Conservation (phyloP, 2,113 vertebrate genomes). For the Tyto alba region DNA sequence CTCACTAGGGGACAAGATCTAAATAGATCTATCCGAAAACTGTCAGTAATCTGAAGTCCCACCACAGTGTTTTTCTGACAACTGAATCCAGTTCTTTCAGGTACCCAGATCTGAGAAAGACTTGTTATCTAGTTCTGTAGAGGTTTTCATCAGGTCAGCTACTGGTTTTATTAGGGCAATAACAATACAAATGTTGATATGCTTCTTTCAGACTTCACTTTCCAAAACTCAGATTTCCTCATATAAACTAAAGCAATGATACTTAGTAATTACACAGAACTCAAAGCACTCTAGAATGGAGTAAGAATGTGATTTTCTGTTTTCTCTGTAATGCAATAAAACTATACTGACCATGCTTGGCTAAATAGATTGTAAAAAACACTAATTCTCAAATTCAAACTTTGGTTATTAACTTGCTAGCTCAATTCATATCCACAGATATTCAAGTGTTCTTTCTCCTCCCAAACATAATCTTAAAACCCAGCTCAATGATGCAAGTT, state of each 20-base stretch:
- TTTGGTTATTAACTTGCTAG: background rate
- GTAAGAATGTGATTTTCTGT: too few species aligned
- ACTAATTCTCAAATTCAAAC: background rate
- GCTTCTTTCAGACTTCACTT: background rate
- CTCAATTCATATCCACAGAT: background rate
- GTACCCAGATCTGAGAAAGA: background rate
- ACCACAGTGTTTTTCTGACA: background rate
- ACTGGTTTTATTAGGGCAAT: background rate
- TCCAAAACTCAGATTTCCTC: background rate
- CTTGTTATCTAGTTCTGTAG: background rate
- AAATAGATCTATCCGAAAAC: background rate
- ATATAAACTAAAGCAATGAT: background rate
- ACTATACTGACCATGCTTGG: background rate
- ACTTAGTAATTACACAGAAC: background rate
- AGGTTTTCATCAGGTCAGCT: background rate
- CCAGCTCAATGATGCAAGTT: background rate
- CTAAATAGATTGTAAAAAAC: background rate
- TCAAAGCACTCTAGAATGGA: background rate
- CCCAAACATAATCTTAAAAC: background rate
- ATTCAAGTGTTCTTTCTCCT: background rate
- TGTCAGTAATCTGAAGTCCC: background rate
- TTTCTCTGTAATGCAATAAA: too few species aligned
- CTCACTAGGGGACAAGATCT: background rate
- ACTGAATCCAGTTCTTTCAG: background rate
- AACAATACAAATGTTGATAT: background rate